These are phyloP conservation scores for Melanotaenia maccullochi DNA, from an alignment of 2,797 vertebrate genomes.

Conservation along the genomic window DNA sequence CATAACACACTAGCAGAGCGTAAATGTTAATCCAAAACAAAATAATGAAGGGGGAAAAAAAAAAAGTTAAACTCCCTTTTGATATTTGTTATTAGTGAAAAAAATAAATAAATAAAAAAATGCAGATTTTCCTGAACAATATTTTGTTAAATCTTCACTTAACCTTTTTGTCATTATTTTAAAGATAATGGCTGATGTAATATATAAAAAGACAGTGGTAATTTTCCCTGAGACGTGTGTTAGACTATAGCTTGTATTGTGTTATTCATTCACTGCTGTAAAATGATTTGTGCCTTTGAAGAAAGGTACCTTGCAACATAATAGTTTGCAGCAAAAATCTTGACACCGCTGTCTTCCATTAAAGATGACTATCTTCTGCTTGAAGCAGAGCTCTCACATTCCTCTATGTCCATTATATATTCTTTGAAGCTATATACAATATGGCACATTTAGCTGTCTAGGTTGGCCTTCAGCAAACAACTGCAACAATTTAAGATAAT, in stretches of 20 bases:
- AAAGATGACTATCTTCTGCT: conserved; percentile 33
- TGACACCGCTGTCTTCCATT: conserved; percentile 29
- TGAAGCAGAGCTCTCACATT: conserved; percentile 43
- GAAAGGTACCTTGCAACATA: not conserved
- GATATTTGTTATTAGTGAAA: not conserved
- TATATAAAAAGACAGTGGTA: not conserved
- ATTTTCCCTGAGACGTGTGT: not conserved
- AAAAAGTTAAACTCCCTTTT: not conserved
- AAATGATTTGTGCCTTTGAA: not conserved
- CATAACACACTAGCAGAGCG: conserved; percentile 45
- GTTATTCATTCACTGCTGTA: not conserved
- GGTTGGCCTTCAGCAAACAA: conserved; percentile 38
- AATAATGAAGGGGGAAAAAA: too few relatives aligned
- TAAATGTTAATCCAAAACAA: conserved; percentile 29
- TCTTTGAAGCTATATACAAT: conserved; percentile 25
- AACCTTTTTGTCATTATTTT: not conserved
- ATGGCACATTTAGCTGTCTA: conserved; percentile 29
- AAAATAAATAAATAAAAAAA: too few relatives aligned
- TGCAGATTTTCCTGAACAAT: not conserved
- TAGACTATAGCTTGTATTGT: not conserved
- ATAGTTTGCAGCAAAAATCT: conserved; percentile 8
- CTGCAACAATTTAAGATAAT: conserved; percentile 67
- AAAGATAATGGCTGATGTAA: not conserved
- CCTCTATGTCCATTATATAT: conserved; percentile 32
- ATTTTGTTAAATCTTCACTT: not conserved